Evolutionary conservation across 2,113 vertebrate species (phyloP).

Genomic region (Phyllostomus hastatus): DNA sequence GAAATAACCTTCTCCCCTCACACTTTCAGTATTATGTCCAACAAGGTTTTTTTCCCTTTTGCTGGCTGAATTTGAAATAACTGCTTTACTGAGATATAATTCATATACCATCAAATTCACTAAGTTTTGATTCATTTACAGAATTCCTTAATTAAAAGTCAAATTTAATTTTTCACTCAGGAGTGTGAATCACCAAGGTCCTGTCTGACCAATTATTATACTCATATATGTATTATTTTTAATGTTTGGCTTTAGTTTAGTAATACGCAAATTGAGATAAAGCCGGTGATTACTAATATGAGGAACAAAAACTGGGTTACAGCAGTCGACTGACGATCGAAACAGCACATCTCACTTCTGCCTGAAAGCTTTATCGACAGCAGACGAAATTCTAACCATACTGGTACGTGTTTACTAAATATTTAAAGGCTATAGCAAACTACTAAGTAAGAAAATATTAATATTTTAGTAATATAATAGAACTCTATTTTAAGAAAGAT

Average conservation of each 20-base stretch:
- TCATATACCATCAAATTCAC: conserved; percentile 24
- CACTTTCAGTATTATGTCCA: conserved; percentile 10
- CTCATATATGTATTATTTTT: neutral
- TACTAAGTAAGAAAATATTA: conserved; percentile 30
- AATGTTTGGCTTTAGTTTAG: conserved; percentile 43
- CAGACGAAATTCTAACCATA: conserved; percentile 30
- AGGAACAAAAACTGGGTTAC: conserved; percentile 24
- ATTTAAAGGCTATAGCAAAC: neutral
- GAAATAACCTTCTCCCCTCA: neutral
- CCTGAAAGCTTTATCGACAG: conserved; percentile 26
- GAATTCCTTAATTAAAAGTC: conserved; percentile 31
- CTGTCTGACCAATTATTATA: conserved; percentile 7
- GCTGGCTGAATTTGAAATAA: neutral
- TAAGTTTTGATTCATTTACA: conserved; percentile 6
- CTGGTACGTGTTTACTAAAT: conserved; percentile 26
- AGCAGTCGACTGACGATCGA: conserved; percentile 6
- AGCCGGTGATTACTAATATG: neutral
- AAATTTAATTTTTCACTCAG: conserved; percentile 44
- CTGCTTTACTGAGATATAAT: conserved; percentile 6
- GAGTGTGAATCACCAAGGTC: conserved; percentile 3
- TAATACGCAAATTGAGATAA: conserved; percentile 51
- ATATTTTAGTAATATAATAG: conserved; percentile 33
- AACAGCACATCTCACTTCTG: neutral
- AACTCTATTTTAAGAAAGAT: conserved; percentile 22
- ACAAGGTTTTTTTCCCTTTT: neutral